Evolutionary conservation across 2,888 invertebrate genomes (phyloP).

Genomic region (Oligia strigilis): DNA sequence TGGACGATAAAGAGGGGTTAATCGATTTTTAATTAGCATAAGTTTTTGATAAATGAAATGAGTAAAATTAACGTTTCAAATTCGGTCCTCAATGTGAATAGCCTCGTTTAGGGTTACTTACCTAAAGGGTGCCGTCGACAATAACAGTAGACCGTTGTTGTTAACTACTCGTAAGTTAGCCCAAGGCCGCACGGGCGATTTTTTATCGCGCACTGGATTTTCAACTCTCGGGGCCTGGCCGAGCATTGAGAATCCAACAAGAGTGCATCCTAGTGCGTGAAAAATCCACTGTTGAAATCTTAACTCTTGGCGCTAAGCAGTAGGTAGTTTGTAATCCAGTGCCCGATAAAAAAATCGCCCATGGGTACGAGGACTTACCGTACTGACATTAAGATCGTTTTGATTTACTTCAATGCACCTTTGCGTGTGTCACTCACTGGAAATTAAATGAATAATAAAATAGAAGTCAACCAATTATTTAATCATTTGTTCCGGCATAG

Average conservation of each 20-base stretch:
- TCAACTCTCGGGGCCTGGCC: too few species aligned
- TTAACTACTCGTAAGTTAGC: not conserved
- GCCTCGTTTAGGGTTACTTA: not conserved
- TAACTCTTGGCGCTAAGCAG: not conserved
- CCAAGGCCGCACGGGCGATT: not conserved
- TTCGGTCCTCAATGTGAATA: too few species aligned
- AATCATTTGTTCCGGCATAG: slow-evolving; percentile 29
- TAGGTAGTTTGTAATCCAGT: not conserved
- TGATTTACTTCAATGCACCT: not conserved
- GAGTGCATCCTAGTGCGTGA: not conserved
- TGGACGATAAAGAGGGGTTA: slow-evolving; percentile 14
- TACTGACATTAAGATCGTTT: not conserved
- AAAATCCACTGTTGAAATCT: not conserved
- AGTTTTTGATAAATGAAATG: not conserved
- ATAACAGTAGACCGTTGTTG: not conserved
- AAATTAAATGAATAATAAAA: slow-evolving; percentile 26
- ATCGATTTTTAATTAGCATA: slow-evolving; percentile 22
- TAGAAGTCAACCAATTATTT: slow-evolving; percentile 15
- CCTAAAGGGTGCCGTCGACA: not conserved
- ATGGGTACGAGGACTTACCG: too few species aligned
- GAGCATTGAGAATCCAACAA: too few species aligned
- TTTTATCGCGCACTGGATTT: not conserved
- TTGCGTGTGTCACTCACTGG: slow-evolving; percentile 2
- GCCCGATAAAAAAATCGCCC: too few species aligned
- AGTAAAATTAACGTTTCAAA: not conserved